Conservation (phyloP, 2,113 vertebrate species). For the Corynorhinus townsendii region DNA sequence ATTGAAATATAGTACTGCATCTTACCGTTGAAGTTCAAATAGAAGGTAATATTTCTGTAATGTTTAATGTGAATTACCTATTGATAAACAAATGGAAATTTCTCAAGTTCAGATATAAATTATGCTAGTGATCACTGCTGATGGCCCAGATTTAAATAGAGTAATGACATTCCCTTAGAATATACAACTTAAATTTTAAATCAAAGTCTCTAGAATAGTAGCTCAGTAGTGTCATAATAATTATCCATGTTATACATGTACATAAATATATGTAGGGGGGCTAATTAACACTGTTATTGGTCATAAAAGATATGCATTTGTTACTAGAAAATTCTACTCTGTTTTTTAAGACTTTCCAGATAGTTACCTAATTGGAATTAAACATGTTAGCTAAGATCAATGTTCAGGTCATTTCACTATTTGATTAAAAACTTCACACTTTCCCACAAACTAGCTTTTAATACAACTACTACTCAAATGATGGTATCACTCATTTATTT, state of each 20-base stretch:
- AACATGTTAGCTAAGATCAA: neutral
- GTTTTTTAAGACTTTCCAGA: neutral
- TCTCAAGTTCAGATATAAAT: neutral
- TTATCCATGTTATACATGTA: too few relatives aligned
- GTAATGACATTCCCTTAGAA: neutral
- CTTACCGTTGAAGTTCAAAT: neutral
- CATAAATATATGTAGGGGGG: too few relatives aligned
- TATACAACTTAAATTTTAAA: constrained; percentile 14
- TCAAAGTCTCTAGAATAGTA: neutral
- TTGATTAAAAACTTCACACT: neutral
- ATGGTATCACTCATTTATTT: neutral
- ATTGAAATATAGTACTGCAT: neutral
- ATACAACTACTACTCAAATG: neutral
- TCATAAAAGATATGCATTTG: neutral
- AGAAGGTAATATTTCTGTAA: neutral
- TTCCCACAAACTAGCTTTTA: neutral
- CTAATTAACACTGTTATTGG: neutral
- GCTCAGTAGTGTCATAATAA: neutral
- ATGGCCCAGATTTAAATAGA: neutral
- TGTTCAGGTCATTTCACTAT: neutral
- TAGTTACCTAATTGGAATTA: neutral
- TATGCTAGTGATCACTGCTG: neutral
- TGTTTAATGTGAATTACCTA: neutral
- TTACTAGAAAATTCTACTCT: neutral
- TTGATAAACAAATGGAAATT: neutral